Base-by-base conservation (phyloP, 30 jellyfish, hydroid and myxozoan species). In the Hydractinia symbiolongicarpus region DNA sequence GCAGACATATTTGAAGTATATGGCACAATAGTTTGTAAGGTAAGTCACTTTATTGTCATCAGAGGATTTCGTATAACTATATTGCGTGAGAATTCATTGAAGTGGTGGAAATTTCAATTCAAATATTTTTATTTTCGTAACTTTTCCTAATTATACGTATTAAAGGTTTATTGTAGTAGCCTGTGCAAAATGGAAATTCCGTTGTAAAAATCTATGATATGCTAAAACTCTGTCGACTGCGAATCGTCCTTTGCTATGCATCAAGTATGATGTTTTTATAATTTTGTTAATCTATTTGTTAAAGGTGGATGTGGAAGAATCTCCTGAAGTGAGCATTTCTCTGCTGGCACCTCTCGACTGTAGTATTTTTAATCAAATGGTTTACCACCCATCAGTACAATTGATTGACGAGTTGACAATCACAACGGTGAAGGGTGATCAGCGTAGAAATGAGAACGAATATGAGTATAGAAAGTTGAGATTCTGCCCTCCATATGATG, bases 1-100 rank as follows among this genome's bases (percentile, higher is more conserved):
- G 79, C 91, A 17, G 96, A 93, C 60, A 88, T 87, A 10, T 80
- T 88, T 64, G 98, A 93, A 74, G 81, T 93, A 9, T 93, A 10
- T 84, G 98, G 98, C n/a, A 86, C 96, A 55, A 75, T 93, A 30
- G 9, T 11, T 75, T 93, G 98, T 69, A 93, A 87, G 95, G 98
- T 88, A 83, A 74, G 7, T 9, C 11, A 6, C 10, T 58, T 7
- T 9, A n/a, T 17, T 30, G 15, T 6, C 17, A 13, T 60, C 17
- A 60, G 44, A 30, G 44, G 44, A 30, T 30, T 30, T 30, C 44
- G 44, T 30, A 30, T 0, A 30, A 30, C 44, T 30, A 30, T 30
- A 30, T 30, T 2, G 44, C 44, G 44, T 30, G 44, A 30, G 44
- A 30, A 30, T 30, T 30, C 44, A 30, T 30, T 30, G 44, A 30